A percentile compares a stretch with the other conserved stretches of the same genome.
Conservation (phyloP, 2,113 vertebrate species). For the Vanacampus margaritifer region DNA sequence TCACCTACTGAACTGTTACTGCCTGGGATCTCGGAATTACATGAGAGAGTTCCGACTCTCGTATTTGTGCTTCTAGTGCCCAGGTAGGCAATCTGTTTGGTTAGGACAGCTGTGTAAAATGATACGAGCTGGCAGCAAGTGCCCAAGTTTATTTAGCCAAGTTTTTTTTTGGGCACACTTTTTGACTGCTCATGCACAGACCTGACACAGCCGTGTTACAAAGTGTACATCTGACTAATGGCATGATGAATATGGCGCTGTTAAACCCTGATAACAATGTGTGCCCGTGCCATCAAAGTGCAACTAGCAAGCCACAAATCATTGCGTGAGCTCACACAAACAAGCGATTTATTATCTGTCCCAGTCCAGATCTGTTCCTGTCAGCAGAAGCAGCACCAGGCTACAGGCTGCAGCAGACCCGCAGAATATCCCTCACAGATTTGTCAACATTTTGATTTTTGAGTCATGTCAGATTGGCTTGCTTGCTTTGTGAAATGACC, state of each 20-base stretch:
- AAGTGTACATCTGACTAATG: not conserved
- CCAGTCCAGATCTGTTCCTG: constrained; percentile 43
- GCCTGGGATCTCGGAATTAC: too few species aligned
- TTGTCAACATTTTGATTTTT: constrained; percentile 28
- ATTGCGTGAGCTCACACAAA: constrained; percentile 45
- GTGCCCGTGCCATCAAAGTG: constrained; percentile 25
- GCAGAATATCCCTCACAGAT: constrained; percentile 39
- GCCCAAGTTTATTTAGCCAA: constrained; percentile 65
- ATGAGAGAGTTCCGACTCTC: too few species aligned
- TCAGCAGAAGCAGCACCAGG: constrained; percentile 27
- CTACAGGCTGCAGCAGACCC: not conserved
- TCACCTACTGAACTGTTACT: too few species aligned
- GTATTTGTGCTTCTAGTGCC: constrained; percentile 15
- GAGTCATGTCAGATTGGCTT: constrained; percentile 27
- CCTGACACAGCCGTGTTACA: not conserved
- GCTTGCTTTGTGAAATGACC: constrained; percentile 38
- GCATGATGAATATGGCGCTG: constrained; percentile 24
- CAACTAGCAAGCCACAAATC: constrained; percentile 43
- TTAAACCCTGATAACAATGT: constrained; percentile 22
- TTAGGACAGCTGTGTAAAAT: constrained; percentile 19
- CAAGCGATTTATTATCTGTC: constrained; percentile 55
- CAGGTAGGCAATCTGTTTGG: constrained; percentile 17
- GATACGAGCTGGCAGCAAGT: constrained; percentile 59
- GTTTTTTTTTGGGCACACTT: not conserved
- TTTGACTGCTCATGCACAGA: not conserved